phyloP scores from a whole-genome alignment of 2,888 invertebrate species.

The Nysson spinosus region DNA sequence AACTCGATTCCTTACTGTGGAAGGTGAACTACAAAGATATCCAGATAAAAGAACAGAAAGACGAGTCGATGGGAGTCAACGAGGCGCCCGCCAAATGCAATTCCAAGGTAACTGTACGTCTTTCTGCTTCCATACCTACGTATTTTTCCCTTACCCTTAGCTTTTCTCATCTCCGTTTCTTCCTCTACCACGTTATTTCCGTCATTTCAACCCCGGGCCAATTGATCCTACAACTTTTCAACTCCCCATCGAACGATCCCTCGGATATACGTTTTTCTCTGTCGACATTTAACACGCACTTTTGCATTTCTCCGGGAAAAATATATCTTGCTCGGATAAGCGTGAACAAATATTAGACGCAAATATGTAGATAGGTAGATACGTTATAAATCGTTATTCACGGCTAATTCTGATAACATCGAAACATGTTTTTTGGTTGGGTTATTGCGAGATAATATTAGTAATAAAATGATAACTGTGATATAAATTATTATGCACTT shows the following conservation, averaged over 20 bases:
- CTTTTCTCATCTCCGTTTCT: background rate
- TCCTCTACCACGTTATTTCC: slow-evolving; percentile 1
- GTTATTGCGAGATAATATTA: too few species aligned
- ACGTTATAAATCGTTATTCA: too few species aligned
- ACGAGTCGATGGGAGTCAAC: slow-evolving; percentile 71
- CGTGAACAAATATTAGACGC: too few species aligned
- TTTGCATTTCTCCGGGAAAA: too few species aligned
- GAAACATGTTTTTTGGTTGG: too few species aligned
- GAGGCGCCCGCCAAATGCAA: slow-evolving; percentile 57
- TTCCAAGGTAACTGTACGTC: slow-evolving; percentile 58
- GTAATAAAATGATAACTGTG: too few species aligned
- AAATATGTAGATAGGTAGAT: too few species aligned
- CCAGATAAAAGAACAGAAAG: slow-evolving; percentile 83
- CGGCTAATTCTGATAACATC: too few species aligned
- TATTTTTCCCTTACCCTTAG: background rate
- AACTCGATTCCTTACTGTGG: slow-evolving; percentile 94
- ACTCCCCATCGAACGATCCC: background rate
- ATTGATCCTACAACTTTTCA: slow-evolving; percentile 2
- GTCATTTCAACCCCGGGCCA: slow-evolving; percentile 6
- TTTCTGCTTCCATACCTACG: background rate
- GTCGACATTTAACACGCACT: background rate
- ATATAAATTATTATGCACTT: too few species aligned
- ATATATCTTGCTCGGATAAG: too few species aligned
- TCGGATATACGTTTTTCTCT: background rate
- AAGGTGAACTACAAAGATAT: slow-evolving; percentile 95